Evolutionary conservation across 1,140 invertebrate genomes (phyloP).

Genomic region (Chrysoperla carnea): DNA sequence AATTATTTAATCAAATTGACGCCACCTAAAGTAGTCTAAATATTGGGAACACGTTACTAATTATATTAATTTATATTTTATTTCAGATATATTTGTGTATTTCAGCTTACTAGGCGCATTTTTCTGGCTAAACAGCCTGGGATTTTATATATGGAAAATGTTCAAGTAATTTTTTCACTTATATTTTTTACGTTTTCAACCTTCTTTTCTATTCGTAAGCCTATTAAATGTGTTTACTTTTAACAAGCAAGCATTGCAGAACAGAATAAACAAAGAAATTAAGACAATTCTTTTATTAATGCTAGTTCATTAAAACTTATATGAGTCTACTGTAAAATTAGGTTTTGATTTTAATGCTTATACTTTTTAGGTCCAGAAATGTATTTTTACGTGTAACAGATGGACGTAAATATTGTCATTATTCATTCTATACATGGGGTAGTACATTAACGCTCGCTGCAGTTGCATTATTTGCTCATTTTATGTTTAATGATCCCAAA

Average conservation of each 20-base stretch:
- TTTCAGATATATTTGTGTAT: constrained; percentile 53
- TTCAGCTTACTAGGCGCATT: constrained; percentile 56
- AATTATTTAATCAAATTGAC: too few species aligned
- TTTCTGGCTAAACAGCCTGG: constrained; percentile 68
- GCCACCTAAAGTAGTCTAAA: too few species aligned
- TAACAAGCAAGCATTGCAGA: too few species aligned
- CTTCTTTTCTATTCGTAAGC: too few species aligned
- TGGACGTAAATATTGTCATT: constrained; percentile 69
- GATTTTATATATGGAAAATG: constrained; percentile 73
- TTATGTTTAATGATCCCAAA: constrained; percentile 46
- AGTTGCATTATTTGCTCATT: constrained; percentile 61
- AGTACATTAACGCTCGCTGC: constrained; percentile 45
- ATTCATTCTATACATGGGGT: constrained; percentile 63
- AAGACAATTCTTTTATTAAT: too few species aligned
- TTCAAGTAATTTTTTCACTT: constrained; percentile 32
- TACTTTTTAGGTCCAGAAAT: constrained; percentile 46
- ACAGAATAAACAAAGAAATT: too few species aligned
- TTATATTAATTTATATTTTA: too few species aligned
- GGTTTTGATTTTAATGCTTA: too few species aligned
- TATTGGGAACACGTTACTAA: too few species aligned
- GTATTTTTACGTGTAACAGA: constrained; percentile 68
- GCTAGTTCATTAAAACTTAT: too few species aligned
- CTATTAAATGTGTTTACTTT: too few species aligned
- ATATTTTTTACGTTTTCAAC: neutral
- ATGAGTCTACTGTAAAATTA: too few species aligned